Percentiles rank a stretch among this genome's conserved stretches.
Conservation (phyloP, 2,888 invertebrate species). For the Pinctada fucata region DNA sequence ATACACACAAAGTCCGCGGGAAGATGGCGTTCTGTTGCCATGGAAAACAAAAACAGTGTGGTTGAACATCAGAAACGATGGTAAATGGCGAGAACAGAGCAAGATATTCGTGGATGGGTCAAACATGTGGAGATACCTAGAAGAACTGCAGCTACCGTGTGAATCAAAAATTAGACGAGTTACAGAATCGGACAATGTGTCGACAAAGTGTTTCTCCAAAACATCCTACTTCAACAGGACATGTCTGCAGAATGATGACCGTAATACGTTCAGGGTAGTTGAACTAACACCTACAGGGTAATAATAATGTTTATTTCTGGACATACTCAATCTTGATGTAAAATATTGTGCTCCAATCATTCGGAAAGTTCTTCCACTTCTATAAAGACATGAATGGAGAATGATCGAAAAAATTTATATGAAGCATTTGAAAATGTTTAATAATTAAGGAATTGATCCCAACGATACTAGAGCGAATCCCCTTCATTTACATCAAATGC, state of each 20-base stretch:
- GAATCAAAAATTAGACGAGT: slow-evolving; percentile 53
- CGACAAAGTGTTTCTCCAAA: slow-evolving; percentile 56
- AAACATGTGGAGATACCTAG: slow-evolving; percentile 60
- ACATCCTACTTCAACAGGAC: slow-evolving; percentile 63
- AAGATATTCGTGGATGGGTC: slow-evolving; percentile 60
- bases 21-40: slow-evolving; percentile 53
- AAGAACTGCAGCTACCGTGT: slow-evolving; percentile 57
- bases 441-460: no score
- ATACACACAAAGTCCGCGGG: slow-evolving; percentile 60
- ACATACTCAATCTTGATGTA: no score
- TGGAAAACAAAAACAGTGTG: slow-evolving; percentile 67
- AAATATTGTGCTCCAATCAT: no score
- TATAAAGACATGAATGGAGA: no score
- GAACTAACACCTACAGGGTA: slow-evolving; percentile 62
- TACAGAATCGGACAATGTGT: slow-evolving; percentile 46
- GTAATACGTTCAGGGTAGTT: slow-evolving; percentile 59
- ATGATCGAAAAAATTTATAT: no score
- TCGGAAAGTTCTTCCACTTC: no score
- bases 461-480: no score
- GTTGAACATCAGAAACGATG: slow-evolving; percentile 62
- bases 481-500: no score
- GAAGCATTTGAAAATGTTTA: no score
- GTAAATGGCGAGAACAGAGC: slow-evolving; percentile 63
- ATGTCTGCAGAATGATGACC: slow-evolving; percentile 54
- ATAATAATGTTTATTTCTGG: background rate